Evolutionary conservation across 2,888 invertebrate genomes (phyloP).

Genomic region (Hirtodrosophila cameraria): DNA sequence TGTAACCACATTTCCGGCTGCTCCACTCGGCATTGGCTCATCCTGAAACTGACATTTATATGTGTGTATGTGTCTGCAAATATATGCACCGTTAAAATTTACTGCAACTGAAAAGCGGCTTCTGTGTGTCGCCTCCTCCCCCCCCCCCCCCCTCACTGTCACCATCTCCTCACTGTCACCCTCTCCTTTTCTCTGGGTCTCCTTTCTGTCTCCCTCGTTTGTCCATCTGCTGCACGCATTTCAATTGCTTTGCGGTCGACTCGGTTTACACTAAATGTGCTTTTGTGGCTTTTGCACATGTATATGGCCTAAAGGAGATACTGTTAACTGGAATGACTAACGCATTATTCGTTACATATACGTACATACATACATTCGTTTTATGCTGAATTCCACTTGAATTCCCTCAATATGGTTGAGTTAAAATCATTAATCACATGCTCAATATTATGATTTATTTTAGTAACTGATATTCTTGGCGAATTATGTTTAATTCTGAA

Average conservation of each 20-base stretch:
- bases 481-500: no score
- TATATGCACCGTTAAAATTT: slow-evolving; percentile 3
- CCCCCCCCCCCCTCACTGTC: background rate
- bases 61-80: background rate
- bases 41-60: slow-evolving; percentile 56
- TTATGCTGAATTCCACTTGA: background rate
- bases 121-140: background rate
- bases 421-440: background rate
- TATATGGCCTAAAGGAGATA: background rate
- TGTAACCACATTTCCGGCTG: slow-evolving; percentile 61
- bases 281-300: slow-evolving; percentile 57
- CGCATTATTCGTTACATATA: background rate
- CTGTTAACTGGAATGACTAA: slow-evolving; percentile 7
- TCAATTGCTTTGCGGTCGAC: slow-evolving; percentile 73
- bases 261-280: slow-evolving; percentile 70
- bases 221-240: slow-evolving; percentile 47
- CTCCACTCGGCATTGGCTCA: slow-evolving; percentile 19
- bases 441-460: background rate
- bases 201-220: no score
- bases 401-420: no score
- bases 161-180: background rate
- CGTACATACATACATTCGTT: no score
- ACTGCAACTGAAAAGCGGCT: slow-evolving; percentile 11
- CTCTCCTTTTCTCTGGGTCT: background rate
- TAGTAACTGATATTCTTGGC: no score